Evolutionary conservation across 2,113 vertebrate genomes (phyloP).

Genomic region (Hemiprocne comata): DNA sequence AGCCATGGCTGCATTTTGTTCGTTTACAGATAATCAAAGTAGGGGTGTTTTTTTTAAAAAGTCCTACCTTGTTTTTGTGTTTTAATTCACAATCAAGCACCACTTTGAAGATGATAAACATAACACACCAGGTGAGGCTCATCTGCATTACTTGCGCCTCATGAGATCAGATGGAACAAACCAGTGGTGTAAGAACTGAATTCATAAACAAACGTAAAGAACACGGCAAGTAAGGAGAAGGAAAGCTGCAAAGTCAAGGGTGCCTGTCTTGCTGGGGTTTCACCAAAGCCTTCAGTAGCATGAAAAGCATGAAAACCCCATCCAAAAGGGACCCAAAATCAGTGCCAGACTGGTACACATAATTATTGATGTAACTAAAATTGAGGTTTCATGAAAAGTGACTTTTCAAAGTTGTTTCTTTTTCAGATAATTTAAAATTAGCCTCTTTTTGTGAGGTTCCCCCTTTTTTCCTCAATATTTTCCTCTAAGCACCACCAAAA

Average conservation of each 20-base stretch:
- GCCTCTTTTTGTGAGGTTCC: not conserved
- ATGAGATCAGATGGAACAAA: not conserved
- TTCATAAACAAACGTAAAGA: not conserved
- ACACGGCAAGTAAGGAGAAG: not conserved
- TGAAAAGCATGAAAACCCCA: not conserved
- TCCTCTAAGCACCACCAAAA: not conserved
- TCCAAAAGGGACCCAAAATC: not conserved
- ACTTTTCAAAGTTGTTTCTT: not conserved
- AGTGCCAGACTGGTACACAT: fast-evolving
- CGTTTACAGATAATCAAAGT: conserved; percentile 24
- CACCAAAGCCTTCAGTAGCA: not conserved
- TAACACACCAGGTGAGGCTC: not conserved
- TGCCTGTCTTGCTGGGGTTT: not conserved
- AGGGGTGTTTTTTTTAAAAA: not conserved
- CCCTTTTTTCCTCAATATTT: not conserved
- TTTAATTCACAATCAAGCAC: not conserved
- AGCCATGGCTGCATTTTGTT: not conserved
- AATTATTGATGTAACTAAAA: not conserved
- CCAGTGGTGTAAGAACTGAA: not conserved
- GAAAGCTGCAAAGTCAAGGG: not conserved
- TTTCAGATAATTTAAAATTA: not conserved
- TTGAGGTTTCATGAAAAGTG: not conserved
- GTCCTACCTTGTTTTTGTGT: not conserved
- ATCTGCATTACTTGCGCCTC: not conserved
- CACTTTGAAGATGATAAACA: not conserved